Conservation (phyloP, 2,113 vertebrate species). For the Sula dactylatra region DNA sequence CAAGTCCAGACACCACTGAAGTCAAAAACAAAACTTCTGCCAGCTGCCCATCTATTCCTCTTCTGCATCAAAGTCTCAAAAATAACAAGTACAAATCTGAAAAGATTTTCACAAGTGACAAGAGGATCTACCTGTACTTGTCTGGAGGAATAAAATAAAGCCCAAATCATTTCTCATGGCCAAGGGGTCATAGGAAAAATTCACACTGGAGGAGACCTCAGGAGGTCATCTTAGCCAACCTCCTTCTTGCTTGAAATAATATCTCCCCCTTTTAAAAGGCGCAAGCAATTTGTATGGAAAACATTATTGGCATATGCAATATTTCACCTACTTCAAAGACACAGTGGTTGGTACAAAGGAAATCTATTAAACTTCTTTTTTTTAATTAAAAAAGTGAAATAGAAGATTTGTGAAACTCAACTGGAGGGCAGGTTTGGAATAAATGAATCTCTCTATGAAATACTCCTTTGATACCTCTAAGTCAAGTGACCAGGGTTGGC, state of each 20-base stretch:
- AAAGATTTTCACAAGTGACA: neutral
- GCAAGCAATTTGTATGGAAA: neutral
- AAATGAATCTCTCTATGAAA: neutral
- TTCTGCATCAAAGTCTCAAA: neutral
- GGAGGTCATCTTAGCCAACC: neutral
- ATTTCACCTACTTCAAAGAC: neutral
- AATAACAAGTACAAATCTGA: neutral
- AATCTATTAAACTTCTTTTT: neutral
- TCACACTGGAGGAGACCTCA: neutral
- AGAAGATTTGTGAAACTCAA: neutral
- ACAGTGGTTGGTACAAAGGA: neutral
- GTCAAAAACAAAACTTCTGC: slow-evolving; percentile 49
- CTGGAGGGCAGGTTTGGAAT: neutral
- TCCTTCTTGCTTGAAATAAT: neutral
- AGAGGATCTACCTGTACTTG: neutral
- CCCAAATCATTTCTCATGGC: neutral
- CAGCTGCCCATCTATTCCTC: slow-evolving; percentile 40
- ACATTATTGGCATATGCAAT: neutral
- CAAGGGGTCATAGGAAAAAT: neutral
- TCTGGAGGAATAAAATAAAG: neutral
- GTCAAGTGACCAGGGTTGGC: too few relatives aligned
- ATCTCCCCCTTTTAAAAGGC: neutral
- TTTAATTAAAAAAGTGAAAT: neutral
- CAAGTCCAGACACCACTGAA: slow-evolving; percentile 40
- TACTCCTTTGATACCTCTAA: neutral